Percentiles rank a stretch among this genome's conserved stretches.
Conservation (phyloP, 2,113 vertebrate genomes). For the Noctilio leporinus region DNA sequence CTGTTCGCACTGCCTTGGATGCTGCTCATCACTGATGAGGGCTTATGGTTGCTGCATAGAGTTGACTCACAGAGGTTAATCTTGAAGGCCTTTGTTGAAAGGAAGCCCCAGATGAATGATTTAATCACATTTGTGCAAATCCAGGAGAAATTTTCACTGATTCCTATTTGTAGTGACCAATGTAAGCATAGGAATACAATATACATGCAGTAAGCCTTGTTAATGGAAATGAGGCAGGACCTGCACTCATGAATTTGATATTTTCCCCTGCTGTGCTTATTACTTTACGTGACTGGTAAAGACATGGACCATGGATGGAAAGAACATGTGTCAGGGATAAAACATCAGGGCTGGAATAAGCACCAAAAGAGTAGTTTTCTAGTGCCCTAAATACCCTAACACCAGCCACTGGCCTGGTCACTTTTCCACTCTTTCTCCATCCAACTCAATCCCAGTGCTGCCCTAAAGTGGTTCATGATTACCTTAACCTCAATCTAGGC, state of each 20-base stretch:
- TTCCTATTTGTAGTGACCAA: too few relatives aligned
- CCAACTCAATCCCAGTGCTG: background rate
- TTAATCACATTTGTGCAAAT: background rate
- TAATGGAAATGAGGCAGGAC: background rate
- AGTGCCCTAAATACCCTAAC: background rate
- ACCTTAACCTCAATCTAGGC: background rate
- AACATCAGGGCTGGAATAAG: background rate
- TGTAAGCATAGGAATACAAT: background rate
- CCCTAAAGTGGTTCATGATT: background rate
- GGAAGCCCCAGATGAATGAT: background rate
- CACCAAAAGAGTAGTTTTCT: background rate
- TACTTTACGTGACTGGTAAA: background rate
- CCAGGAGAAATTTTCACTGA: background rate
- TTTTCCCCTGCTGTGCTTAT: background rate
- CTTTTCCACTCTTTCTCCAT: background rate
- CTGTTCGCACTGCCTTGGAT: background rate
- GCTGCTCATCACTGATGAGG: background rate
- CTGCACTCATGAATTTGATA: background rate
- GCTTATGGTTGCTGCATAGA: background rate
- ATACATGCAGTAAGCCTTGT: rapidly evolving
- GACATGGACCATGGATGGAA: background rate
- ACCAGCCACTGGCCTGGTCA: background rate
- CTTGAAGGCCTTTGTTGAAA: background rate
- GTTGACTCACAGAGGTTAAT: rapidly evolving
- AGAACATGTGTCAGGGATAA: background rate